These are phyloP conservation scores for Polydrusus pterygomalis DNA, from an alignment of 2,888 invertebrate species.

Conservation along the genomic window DNA sequence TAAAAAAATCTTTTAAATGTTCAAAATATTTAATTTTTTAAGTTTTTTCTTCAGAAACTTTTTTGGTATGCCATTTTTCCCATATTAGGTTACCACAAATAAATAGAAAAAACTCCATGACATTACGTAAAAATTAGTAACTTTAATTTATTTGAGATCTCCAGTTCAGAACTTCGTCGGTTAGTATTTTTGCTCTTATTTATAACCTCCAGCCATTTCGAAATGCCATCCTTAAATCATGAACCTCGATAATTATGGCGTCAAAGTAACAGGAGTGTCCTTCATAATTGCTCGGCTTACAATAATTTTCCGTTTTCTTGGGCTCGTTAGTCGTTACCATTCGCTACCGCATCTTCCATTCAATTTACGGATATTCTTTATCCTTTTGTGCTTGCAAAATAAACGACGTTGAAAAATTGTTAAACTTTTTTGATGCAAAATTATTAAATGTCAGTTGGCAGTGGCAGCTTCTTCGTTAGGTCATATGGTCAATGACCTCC, in stretches of 20 bases:
- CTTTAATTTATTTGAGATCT: background rate
- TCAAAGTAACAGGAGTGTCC: conserved; percentile 48
- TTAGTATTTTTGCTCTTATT: conserved; percentile 21
- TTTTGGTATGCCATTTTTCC: no score
- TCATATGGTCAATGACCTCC: no score
- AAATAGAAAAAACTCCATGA: no score
- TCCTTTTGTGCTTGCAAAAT: conserved; percentile 46
- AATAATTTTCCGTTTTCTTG: conserved; percentile 54
- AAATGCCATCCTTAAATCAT: conserved; percentile 46
- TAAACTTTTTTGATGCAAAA: conserved; percentile 33
- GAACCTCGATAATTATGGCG: conserved; percentile 48
- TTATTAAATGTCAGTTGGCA: background rate
- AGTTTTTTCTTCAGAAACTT: no score
- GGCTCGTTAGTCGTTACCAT: conserved; percentile 50
- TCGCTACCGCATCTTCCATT: conserved; percentile 43
- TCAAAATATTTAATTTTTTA: no score
- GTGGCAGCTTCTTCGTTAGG: no score
- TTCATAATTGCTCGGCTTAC: conserved; percentile 49
- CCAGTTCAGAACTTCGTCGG: conserved; percentile 3
- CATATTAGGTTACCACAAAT: no score
- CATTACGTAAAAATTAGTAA: no score
- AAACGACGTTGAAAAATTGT: conserved; percentile 52
- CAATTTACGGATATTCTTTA: conserved; percentile 46
- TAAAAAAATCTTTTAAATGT: no score
- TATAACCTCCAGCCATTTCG: conserved; percentile 23